Conservation (phyloP, 2,113 vertebrate genomes). For the Siphamia tubifer region DNA sequence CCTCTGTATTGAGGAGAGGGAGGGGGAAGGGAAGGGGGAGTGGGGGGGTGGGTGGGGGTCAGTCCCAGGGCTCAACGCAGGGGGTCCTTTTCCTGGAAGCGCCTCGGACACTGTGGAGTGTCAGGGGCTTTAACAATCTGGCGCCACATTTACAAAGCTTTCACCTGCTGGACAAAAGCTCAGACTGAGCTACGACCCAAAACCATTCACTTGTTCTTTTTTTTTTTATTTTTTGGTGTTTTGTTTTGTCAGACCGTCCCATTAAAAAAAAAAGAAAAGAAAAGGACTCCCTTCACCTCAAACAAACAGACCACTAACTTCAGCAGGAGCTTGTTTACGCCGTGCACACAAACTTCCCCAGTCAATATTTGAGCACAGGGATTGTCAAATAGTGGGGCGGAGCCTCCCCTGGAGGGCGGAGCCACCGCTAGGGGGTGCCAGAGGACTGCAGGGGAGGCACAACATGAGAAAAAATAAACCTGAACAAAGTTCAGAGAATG, state of each 20-base stretch:
- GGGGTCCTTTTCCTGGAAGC: conserved; percentile 81
- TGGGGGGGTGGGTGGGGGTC: no score
- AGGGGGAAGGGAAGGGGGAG: no score
- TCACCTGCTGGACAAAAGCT: conserved; percentile 83
- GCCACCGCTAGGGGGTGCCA: no score
- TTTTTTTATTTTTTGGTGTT: conserved; percentile 1
- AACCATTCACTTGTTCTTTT: conserved; percentile 75
- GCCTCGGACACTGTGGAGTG: conserved; percentile 78
- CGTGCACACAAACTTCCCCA: background rate
- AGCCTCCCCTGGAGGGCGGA: no score
- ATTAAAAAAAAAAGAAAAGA: no score
- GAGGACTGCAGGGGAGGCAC: no score
- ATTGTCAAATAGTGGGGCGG: no score
- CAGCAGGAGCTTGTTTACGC: conserved; percentile 23
- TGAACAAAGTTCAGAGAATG: no score
- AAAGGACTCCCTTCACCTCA: conserved; percentile 8
- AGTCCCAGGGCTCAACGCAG: conserved; percentile 80
- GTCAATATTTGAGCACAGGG: no score
- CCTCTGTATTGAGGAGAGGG: conserved; percentile 77
- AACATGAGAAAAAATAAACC: no score
- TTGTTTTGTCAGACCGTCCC: conserved; percentile 45
- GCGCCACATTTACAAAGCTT: conserved; percentile 85
- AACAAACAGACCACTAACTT: conserved; percentile 35
- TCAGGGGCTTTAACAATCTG: conserved; percentile 83
- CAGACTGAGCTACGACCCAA: conserved; percentile 83